Evolutionary conservation across 2,888 invertebrate species (phyloP).

Genomic region (Hypena proboscidalis): DNA sequence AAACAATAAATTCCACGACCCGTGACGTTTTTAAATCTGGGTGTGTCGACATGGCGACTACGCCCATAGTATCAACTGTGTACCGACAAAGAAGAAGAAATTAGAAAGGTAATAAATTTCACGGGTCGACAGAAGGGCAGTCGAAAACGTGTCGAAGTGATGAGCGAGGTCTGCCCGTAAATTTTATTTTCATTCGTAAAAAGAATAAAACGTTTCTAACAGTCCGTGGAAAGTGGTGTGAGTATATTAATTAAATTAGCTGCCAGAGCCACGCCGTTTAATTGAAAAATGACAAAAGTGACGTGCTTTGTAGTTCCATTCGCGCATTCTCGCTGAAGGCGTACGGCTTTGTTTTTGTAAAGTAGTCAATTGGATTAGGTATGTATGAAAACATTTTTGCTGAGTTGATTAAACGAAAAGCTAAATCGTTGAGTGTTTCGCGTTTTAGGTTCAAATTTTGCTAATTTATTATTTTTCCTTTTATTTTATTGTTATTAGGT

Average conservation of each 20-base stretch:
- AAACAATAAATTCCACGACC: too few relatives aligned
- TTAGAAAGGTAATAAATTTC: conserved; percentile 21
- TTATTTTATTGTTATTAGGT: too few relatives aligned
- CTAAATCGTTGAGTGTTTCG: too few relatives aligned
- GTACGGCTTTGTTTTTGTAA: not conserved
- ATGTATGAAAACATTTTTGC: too few relatives aligned
- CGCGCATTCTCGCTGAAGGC: conserved; percentile 3
- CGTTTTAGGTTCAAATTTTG: too few relatives aligned
- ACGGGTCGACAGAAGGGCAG: conserved; percentile 11
- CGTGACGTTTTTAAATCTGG: too few relatives aligned
- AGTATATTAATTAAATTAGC: conserved; percentile 41
- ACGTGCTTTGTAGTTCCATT: conserved; percentile 17
- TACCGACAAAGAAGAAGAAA: too few relatives aligned
- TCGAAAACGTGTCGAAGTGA: conserved; percentile 29
- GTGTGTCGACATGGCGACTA: too few relatives aligned
- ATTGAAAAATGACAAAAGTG: conserved; percentile 37
- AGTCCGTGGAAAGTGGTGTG: conserved; percentile 34
- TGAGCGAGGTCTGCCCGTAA: conserved; percentile 15
- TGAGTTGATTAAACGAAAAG: too few relatives aligned
- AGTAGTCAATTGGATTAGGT: not conserved
- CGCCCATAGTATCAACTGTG: too few relatives aligned
- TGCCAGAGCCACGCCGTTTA: conserved; percentile 22
- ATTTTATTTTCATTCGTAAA: conserved; percentile 33
- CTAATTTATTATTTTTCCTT: too few relatives aligned
- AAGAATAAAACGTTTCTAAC: conserved; percentile 36